Conservation (phyloP, 2,888 invertebrate species). For the Epicampocera succincta region DNA sequence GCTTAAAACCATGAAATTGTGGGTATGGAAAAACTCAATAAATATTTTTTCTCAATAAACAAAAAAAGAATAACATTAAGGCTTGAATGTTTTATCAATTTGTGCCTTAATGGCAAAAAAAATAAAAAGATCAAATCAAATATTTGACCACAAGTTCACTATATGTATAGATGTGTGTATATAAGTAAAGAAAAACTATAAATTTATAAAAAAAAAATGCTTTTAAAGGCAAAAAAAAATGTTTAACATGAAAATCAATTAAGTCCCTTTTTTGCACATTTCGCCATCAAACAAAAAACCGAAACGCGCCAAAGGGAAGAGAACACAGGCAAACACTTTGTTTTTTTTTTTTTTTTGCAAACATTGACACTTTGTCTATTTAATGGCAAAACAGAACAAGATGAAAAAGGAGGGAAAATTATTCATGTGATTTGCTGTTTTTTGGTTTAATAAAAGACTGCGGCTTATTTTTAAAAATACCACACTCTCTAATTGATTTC, state of each 20-base stretch:
- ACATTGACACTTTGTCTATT: conserved; percentile 51
- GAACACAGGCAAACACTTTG: conserved; percentile 1
- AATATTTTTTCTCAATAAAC: not conserved
- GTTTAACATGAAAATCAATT: conserved; percentile 59
- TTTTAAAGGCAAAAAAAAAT: conserved; percentile 37
- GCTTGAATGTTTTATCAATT: conserved; percentile 36
- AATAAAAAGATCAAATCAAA: conserved; percentile 26
- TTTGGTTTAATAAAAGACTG: conserved; percentile 62
- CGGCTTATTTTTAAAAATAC: conserved; percentile 67
- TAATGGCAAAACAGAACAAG: conserved; percentile 40
- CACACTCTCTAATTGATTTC: conserved; percentile 70
- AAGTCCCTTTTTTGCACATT: conserved; percentile 44
- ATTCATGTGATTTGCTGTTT: conserved; percentile 44
- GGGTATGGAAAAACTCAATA: not conserved
- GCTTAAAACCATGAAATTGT: conserved; percentile 1
- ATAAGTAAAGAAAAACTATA: not conserved
- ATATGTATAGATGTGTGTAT: conserved; percentile 4
- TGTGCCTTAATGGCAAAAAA: not conserved
- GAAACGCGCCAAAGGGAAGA: not conserved
- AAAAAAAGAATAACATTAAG: not conserved
- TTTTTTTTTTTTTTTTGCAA: not conserved
- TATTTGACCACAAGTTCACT: conserved; percentile 50
- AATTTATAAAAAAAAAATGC: not conserved
- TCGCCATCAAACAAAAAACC: not conserved
- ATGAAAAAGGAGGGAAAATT: conserved; percentile 13